Conservation (phyloP, 1,140 invertebrate genomes). For the Chrysopa pallens region DNA sequence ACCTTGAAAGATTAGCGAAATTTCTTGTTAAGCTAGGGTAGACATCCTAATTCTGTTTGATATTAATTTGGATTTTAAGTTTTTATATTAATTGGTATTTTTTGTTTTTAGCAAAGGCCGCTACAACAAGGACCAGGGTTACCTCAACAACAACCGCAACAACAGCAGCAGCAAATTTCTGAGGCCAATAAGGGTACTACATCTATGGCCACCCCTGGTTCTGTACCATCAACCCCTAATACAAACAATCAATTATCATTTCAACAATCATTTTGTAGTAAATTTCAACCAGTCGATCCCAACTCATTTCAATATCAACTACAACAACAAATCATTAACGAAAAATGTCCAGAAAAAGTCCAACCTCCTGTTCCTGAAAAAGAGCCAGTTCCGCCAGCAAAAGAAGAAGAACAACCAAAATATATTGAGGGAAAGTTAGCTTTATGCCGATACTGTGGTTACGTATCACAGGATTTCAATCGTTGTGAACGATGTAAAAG, state of each 20-base stretch:
- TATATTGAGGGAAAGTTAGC: conserved; percentile 47
- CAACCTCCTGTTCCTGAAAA: conserved; percentile 13
- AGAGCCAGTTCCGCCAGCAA: conserved; percentile 19
- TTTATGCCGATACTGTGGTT: conserved; percentile 51
- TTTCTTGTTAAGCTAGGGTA: too few relatives aligned
- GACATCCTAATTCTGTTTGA: too few relatives aligned
- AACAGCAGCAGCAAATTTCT: too few relatives aligned
- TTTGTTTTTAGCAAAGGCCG: too few relatives aligned
- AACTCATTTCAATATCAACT: not conserved
- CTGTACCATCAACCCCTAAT: too few relatives aligned
- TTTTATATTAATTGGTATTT: too few relatives aligned
- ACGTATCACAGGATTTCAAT: conserved; percentile 49
- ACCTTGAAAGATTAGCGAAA: too few relatives aligned
- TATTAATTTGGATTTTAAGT: too few relatives aligned
- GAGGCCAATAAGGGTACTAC: too few relatives aligned
- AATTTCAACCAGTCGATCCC: not conserved
- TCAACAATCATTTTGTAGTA: conserved; percentile 4
- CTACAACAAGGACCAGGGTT: too few relatives aligned
- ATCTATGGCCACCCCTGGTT: too few relatives aligned
- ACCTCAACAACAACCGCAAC: too few relatives aligned
- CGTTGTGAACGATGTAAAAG: conserved; percentile 43
- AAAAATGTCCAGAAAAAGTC: conserved; percentile 3
- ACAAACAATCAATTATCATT: conserved; percentile 3
- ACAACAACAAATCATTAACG: not conserved
- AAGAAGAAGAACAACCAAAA: conserved; percentile 27